Conservation (phyloP, 2,888 invertebrate species). For the Theodoxus fluviatilis region DNA sequence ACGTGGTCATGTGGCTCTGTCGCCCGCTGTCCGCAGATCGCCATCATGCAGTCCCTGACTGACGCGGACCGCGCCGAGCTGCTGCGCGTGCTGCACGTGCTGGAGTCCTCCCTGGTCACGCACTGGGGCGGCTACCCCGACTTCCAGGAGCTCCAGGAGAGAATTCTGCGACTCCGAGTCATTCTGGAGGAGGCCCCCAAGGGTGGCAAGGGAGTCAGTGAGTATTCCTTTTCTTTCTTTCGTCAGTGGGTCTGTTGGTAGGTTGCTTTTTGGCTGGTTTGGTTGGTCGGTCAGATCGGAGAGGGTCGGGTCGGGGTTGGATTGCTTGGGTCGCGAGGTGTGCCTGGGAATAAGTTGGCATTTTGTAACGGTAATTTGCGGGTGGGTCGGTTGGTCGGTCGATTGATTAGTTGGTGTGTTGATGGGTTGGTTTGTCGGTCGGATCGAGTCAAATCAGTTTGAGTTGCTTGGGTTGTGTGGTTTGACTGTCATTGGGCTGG, state of each 20-base stretch:
- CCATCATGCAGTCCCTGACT: constrained; percentile 48
- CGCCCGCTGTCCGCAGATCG: constrained; percentile 41
- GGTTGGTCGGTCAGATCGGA: too few relatives aligned
- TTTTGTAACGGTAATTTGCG: too few relatives aligned
- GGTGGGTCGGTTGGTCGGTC: too few relatives aligned
- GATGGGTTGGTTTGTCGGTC: too few relatives aligned
- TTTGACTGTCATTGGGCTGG: too few relatives aligned
- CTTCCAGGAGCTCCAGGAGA: constrained; percentile 60
- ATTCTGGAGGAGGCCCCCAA: constrained; percentile 54
- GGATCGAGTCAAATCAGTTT: too few relatives aligned
- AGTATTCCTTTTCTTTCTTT: background rate
- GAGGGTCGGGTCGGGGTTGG: too few relatives aligned
- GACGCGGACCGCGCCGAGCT: constrained; percentile 48
- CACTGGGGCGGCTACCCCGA: constrained; percentile 61
- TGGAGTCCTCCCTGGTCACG: constrained; percentile 50
- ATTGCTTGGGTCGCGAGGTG: too few relatives aligned
- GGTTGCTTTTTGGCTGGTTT: too few relatives aligned
- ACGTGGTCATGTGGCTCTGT: background rate
- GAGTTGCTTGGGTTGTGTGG: too few relatives aligned
- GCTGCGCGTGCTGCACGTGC: constrained; percentile 46
- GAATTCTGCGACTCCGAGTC: constrained; percentile 51
- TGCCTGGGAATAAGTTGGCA: too few relatives aligned
- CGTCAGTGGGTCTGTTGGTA: background rate
- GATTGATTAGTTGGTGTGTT: too few relatives aligned
- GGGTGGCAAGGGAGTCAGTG: constrained; percentile 28